phyloP scores from a whole-genome alignment of 2,797 vertebrate species.

The Bucorvus abyssinicus region DNA sequence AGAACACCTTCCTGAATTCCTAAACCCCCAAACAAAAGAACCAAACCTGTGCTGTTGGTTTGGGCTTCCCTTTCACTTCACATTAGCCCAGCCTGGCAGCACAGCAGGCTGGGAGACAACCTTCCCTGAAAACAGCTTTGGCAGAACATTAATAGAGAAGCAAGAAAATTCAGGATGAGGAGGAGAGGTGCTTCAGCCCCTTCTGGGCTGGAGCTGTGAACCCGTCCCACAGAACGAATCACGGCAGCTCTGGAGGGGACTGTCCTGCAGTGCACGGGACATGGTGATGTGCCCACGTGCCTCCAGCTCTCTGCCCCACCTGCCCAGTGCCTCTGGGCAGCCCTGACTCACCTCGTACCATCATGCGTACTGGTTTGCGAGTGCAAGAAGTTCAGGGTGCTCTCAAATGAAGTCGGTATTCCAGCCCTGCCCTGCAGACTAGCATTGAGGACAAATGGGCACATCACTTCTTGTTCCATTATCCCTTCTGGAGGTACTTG shows the following conservation, averaged over 20 bases:
- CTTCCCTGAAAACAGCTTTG: not conserved
- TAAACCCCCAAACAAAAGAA: not conserved
- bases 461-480: not conserved
- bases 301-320: not conserved
- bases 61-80: not conserved
- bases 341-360: not conserved
- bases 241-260: not conserved
- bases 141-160: not conserved
- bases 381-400: not conserved
- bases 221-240: not conserved
- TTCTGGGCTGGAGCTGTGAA: not conserved
- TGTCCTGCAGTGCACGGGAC: not conserved
- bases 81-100: not conserved
- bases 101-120: not conserved
- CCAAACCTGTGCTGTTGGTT: not conserved
- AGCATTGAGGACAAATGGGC: not conserved
- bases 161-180: not conserved
- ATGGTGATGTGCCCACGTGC: rapidly evolving
- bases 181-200: not conserved
- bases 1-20: not conserved
- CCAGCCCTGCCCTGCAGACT: not conserved
- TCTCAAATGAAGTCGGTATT: not conserved
- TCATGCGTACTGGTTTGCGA: not conserved
- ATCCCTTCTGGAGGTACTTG: not conserved
- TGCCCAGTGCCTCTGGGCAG: not conserved